A percentile compares a stretch with the other conserved stretches of the same genome.
Evolutionary conservation across 1,140 invertebrate species (phyloP).

Genomic region (Sesamia nonagrioides): DNA sequence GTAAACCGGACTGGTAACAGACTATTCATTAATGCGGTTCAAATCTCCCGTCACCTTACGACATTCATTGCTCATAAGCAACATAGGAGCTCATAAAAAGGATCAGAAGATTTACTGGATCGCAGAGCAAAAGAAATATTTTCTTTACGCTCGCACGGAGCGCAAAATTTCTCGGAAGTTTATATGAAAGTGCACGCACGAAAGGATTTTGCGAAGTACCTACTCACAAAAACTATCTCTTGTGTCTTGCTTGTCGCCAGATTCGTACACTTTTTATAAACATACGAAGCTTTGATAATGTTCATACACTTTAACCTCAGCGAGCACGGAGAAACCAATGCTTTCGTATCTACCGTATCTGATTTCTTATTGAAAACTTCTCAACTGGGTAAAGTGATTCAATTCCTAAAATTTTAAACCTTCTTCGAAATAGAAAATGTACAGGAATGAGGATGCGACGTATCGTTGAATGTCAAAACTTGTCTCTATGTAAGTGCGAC

Average conservation of each 20-base stretch:
- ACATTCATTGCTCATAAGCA: slow-evolving; percentile 68
- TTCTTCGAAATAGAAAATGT: slow-evolving; percentile 5
- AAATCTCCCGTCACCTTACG: slow-evolving; percentile 55
- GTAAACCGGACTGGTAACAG: background rate
- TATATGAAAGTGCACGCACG: slow-evolving; percentile 46
- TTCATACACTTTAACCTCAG: background rate
- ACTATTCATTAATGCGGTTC: slow-evolving; percentile 57
- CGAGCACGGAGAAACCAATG: background rate
- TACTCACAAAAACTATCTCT: slow-evolving; percentile 27
- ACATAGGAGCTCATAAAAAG: slow-evolving; percentile 72
- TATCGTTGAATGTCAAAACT: slow-evolving; percentile 25
- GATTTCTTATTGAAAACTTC: background rate
- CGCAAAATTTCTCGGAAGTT: slow-evolving; percentile 45
- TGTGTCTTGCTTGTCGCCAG: background rate
- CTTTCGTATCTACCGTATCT: background rate
- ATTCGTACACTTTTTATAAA: slow-evolving; percentile 15
- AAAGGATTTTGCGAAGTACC: slow-evolving; percentile 33
- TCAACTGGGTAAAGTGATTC: background rate
- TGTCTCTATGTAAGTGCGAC: slow-evolving; percentile 15
- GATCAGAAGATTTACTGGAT: slow-evolving; percentile 74
- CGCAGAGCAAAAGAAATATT: slow-evolving; percentile 77
- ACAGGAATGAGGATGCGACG: background rate
- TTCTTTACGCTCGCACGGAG: slow-evolving; percentile 70
- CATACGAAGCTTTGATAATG: background rate
- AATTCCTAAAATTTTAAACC: background rate